A percentile compares a stretch with the other conserved stretches of the same genome.
These are phyloP conservation scores for Pectinophora gossypiella DNA, from an alignment of 1,140 invertebrate species.

Conservation along the genomic window DNA sequence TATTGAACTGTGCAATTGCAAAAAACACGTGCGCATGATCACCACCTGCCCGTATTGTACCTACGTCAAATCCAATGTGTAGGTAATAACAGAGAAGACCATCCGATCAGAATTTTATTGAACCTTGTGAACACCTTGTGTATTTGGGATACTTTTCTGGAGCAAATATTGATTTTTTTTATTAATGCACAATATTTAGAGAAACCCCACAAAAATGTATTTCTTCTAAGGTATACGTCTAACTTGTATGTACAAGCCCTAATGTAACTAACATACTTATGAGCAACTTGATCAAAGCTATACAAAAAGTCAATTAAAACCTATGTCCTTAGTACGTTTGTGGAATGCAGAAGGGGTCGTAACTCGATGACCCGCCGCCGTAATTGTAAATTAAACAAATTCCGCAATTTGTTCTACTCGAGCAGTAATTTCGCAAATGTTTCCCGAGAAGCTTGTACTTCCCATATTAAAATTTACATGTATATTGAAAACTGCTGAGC, in stretches of 20 bases:
- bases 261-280: no score
- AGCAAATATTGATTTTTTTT: no score
- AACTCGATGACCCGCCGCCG: background rate
- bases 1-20: constrained; percentile 1
- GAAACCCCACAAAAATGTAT: no score
- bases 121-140: background rate
- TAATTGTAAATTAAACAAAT: constrained; percentile 1
- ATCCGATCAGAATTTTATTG: background rate
- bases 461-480: constrained; percentile 3
- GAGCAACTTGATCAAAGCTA: no score
- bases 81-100: background rate
- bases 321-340: no score
- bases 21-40: background rate
- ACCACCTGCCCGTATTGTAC: background rate
- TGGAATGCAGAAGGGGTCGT: background rate
- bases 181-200: no score
- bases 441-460: background rate
- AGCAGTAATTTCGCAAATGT: background rate
- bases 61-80: background rate
- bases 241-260: no score
- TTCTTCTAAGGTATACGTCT: no score
- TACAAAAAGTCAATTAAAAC: no score
- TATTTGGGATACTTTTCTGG: no score
- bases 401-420: background rate
- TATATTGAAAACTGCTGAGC: background rate